phyloP scores from a whole-genome alignment of 2,888 invertebrate species.

The Ormyrus labotus region DNA sequence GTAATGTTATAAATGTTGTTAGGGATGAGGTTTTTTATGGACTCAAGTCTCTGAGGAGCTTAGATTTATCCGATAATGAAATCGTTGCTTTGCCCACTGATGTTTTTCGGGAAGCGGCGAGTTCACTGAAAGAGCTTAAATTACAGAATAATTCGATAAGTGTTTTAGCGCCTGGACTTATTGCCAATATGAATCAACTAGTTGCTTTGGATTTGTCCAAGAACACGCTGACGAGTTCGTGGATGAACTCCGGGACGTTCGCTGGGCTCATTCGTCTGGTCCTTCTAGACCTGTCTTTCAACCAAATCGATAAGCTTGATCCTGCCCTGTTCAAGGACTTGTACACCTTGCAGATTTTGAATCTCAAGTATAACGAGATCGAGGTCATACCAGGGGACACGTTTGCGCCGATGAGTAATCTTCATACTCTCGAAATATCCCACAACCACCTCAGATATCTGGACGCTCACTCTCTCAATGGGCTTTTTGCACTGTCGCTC shows the following conservation, averaged over 20 bases:
- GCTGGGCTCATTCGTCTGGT: slow-evolving; percentile 92
- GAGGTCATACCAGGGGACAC: slow-evolving; percentile 91
- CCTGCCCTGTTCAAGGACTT: slow-evolving; percentile 91
- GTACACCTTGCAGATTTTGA: slow-evolving; percentile 92
- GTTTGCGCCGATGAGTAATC: slow-evolving; percentile 93
- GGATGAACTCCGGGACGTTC: slow-evolving; percentile 91
- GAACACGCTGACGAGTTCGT: slow-evolving; percentile 90
- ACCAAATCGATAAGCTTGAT: slow-evolving; percentile 87
- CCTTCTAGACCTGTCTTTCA: slow-evolving; percentile 89
- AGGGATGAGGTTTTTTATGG: slow-evolving; percentile 89
- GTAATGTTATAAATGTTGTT: slow-evolving; percentile 93
- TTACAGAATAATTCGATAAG: slow-evolving; percentile 94
- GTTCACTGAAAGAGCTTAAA: slow-evolving; percentile 91
- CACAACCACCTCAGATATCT: slow-evolving; percentile 90
- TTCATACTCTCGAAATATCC: slow-evolving; percentile 91
- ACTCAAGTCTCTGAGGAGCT: slow-evolving; percentile 87
- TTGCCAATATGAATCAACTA: slow-evolving; percentile 90
- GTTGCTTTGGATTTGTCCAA: slow-evolving; percentile 90
- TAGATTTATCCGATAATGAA: slow-evolving; percentile 94
- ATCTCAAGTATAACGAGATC: slow-evolving; percentile 89
- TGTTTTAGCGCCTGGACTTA: slow-evolving; percentile 89
- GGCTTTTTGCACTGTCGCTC: slow-evolving; percentile 89
- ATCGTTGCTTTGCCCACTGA: slow-evolving; percentile 91
- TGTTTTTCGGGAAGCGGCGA: slow-evolving; percentile 87
- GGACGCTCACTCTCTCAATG: slow-evolving; percentile 91